Evolutionary conservation across 2,888 invertebrate species (phyloP), one percentile per base, ranked within the genome.

Genomic region (Eremobia ochroleuca): DNA sequence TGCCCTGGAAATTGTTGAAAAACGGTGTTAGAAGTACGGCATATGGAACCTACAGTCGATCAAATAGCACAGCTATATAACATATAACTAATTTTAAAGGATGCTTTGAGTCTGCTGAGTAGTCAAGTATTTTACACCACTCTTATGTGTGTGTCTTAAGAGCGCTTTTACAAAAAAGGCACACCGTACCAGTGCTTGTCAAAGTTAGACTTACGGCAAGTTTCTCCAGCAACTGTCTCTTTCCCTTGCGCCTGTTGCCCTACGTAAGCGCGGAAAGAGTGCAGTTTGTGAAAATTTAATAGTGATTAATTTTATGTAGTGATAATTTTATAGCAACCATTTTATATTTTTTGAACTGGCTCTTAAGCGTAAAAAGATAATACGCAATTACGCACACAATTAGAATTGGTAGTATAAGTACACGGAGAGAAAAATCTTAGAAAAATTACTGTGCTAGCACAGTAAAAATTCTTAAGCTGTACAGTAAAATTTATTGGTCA

Each of bases 1-100:
- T 97, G 97, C 4, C 97, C 98, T 98, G 93, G 6, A 93, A 85
- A 4, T 43, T 28, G 1, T n/a, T 34, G 37, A 13, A 18, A 28
- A n/a, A 31, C 18, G 0, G 8, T 21, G 6, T 70, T 43, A 69
- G 8, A 34, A 67, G 6, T 2, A 34, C 2, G 18, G 25, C 37
- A 4, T 37, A 31, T 49, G 1, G 46, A 46, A 49, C 8, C 21
- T 46, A 46, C 31, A 25, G 21, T 15, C 66, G 4, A 13, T 21
- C 13, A 66, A 46, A 66, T 28, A 66, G 5, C n/a, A n/a, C n/a
- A n/a, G n/a, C n/a, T n/a, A n/a, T n/a, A n/a, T n/a, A n/a, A n/a
- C n/a, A n/a, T n/a, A n/a, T n/a, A n/a, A 40, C 2, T 65, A 11
- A 3, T 28, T 18, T 28, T 9, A 21, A 21, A 11, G 3, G 28